Evolutionary conservation across 2,888 invertebrate genomes (phyloP).

Genomic region (Eristalinus sepulchralis): DNA sequence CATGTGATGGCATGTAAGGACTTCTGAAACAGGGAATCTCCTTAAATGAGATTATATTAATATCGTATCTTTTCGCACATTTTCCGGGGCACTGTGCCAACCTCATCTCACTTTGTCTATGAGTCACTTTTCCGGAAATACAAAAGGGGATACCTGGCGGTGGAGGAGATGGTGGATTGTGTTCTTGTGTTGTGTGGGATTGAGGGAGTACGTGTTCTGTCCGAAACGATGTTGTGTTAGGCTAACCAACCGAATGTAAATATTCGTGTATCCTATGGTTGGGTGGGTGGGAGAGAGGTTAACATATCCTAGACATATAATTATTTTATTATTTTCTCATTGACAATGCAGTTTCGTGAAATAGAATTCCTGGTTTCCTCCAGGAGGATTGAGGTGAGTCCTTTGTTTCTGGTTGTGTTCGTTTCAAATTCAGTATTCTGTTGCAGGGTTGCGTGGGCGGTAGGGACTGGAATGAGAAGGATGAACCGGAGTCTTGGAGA

Average conservation of each 20-base stretch:
- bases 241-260: not conserved
- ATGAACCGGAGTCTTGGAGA: no score
- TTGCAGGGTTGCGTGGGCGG: no score
- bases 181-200: not conserved
- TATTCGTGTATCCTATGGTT: not conserved
- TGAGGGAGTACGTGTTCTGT: not conserved
- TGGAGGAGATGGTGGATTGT: not conserved
- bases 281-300: not conserved
- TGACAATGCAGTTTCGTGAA: not conserved
- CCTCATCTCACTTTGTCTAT: conserved; percentile 55
- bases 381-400: not conserved
- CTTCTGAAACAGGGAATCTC: conserved; percentile 46
- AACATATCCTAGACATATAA: not conserved
- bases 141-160: not conserved
- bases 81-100: conserved; percentile 43
- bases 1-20: conserved; percentile 53
- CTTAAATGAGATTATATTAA: conserved; percentile 62
- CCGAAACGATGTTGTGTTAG: not conserved
- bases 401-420: not conserved
- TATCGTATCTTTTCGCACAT: conserved; percentile 53
- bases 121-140: conserved; percentile 28
- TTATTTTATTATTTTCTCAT: not conserved
- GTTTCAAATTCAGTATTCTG: no score
- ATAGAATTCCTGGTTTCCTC: not conserved
- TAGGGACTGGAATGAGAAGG: no score